Evolutionary conservation across 2,888 invertebrate genomes (phyloP).

Genomic region (Stenurella melanura): DNA sequence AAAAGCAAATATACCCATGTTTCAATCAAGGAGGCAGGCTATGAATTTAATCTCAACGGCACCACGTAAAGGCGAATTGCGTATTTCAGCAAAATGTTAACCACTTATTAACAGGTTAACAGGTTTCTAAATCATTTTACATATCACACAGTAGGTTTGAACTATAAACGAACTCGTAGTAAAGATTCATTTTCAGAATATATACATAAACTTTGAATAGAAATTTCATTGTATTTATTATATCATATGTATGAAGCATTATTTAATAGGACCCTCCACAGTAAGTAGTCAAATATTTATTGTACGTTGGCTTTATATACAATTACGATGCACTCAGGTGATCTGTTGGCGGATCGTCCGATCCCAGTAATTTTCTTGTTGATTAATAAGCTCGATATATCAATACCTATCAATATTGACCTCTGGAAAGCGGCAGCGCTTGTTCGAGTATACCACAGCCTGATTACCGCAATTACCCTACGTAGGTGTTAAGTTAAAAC

Average conservation of each 20-base stretch:
- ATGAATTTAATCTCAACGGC: too few species aligned
- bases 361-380: constrained; percentile 53
- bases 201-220: too few species aligned
- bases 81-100: too few species aligned
- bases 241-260: not conserved
- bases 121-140: too few species aligned
- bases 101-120: too few species aligned
- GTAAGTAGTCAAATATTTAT: not conserved
- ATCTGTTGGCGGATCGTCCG: constrained; percentile 37
- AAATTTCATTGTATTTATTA: too few species aligned
- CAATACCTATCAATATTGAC: constrained; percentile 55
- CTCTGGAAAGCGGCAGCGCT: constrained; percentile 38
- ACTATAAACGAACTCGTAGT: too few species aligned
- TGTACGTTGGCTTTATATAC: not conserved
- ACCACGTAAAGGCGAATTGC: too few species aligned
- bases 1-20: too few species aligned
- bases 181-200: too few species aligned
- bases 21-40: too few species aligned
- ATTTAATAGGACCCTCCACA: not conserved
- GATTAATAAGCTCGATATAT: constrained; percentile 57
- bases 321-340: not conserved
- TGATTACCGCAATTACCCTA: constrained; percentile 57
- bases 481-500: constrained; percentile 56
- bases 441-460: constrained; percentile 50
- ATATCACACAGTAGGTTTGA: too few species aligned